Percentiles rank a stretch among this genome's conserved stretches.
Conservation (phyloP, 2,797 vertebrate species). For the Coracias cyanogaster region DNA sequence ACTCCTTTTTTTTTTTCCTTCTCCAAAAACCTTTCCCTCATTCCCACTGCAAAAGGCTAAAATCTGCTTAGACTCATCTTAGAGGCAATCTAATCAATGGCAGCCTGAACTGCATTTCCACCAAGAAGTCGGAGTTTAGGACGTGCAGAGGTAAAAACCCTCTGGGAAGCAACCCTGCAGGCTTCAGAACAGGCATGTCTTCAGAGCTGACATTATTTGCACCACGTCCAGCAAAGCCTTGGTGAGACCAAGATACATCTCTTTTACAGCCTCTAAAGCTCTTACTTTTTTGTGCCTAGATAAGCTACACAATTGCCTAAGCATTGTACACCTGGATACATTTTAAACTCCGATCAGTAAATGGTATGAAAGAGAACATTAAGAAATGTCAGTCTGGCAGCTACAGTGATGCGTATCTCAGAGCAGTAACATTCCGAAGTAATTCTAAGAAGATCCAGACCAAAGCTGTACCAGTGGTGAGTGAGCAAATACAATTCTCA, state of each 20-base stretch:
- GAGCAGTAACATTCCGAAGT: not conserved
- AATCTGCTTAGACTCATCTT: not conserved
- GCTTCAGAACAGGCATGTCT: not conserved
- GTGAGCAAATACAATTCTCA: not conserved
- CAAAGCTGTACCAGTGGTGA: not conserved
- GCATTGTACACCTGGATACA: not conserved
- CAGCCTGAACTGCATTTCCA: not conserved
- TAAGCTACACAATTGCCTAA: not conserved
- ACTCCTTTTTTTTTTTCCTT: not conserved
- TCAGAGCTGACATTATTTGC: not conserved
- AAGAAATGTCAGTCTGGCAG: not conserved
- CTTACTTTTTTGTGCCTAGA: not conserved
- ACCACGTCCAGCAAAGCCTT: not conserved
- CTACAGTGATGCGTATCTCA: not conserved
- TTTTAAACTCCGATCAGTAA: not conserved
- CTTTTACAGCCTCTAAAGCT: not conserved
- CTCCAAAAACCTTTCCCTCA: not conserved
- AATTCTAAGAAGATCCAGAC: not conserved
- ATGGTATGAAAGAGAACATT: not conserved
- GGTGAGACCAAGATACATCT: not conserved
- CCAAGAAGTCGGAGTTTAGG: not conserved
- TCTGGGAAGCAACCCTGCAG: not conserved
- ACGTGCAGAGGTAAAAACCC: not conserved
- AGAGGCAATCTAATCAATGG: not conserved
- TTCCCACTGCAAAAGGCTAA: not conserved